Base-by-base conservation (phyloP, 1,140 invertebrate species). In the Neodiprion fabricii region DNA sequence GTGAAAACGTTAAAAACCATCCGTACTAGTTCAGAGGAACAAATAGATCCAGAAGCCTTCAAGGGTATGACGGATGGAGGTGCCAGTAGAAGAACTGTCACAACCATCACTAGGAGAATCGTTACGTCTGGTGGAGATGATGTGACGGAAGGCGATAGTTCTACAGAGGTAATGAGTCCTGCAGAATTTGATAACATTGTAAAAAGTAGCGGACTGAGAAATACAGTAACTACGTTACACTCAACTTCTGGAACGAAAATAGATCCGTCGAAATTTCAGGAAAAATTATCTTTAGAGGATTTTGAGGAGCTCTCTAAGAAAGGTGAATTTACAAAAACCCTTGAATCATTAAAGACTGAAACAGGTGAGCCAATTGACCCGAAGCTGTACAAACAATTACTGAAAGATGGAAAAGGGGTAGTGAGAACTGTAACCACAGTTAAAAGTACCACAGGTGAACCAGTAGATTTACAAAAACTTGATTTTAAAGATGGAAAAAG, bases 401-500 rank as follows among this genome's bases (percentile, higher is more conserved):
- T 61, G 11, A 61, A 17, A 61, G 53, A 61, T 7, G 53, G 53
- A 14, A 61, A 61, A 11, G 53, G 53, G n/a, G 9, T 61, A 61
- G 53, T 61, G n/a, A 61, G n/a, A 61, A 61, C 70, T 23, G 70
- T 71, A 48, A 71, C 70, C 14, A 71, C 70, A 12, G 70, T 71
- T 17, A 71, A 50, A 48, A 71, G 5, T 71, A 71, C 5, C n/a
- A 48, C 70, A 9, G 70, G 70, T n/a, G 70, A 71, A 14, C 70
- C 70, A 4, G 12, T 17, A 47, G 70, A 71, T 17, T 71, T 71
- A 23, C n/a, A 14, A 23, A 50, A 71, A 40, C 40, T 47, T 47
- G 48, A 17, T 23, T 71, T 49, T 14, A 71, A 49, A 21, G 67
- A 47, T 69, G 67, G 67, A 9, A 69, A 23, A 21, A 23, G 10